Base-by-base conservation (phyloP, 1,140 invertebrate genomes). In the Cotesia typhae region DNA sequence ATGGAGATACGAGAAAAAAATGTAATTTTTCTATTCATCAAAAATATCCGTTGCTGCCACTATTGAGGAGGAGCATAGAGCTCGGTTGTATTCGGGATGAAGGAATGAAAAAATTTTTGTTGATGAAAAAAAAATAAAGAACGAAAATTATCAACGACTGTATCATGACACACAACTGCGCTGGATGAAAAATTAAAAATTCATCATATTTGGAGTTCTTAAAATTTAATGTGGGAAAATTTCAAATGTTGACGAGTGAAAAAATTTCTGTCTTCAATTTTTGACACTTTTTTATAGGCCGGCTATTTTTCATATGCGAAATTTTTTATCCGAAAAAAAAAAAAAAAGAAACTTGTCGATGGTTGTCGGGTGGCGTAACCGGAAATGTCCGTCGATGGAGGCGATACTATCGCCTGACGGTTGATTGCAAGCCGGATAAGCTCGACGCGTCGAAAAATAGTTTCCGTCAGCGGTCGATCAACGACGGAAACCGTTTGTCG, bases 241-340 rank as follows among this genome's bases (percentile, higher is more conserved):
- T 20, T 59, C 2, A 9, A 17, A 20, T 5, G 12, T 20, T 14
- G 20, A 9, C 20, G 17, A 59, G 28, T 0, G 28, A 28, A 28
- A 28, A 28, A 28, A 28, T 28, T 2, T 28, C 1, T 28, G 28
- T 28, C 28, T 28, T 3, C 28, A 28, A 28, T 2, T 28, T 28
- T 28, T 9, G 12, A 3, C 7, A 51, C 12, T 51, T 51, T 51
- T 51, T 51, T 47, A 57, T 3, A 57, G 14, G 4, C 17, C 14
- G 14, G 20, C 57, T 61, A 75, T 80, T 80, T 80, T 78, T 77
- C 72, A 70, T 14, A 9, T 55, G 66, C 4, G 4, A 12, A 35
- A 35, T 55, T 53, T 28, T 28, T 37, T 38, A 70, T 52, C 59
- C n/a, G 17, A 14, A 20, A 9, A 52, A 41, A 57, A 28, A 14